Base-by-base conservation (phyloP, 30 jellyfish, hydroid and myxozoan species). In the Aurelia coerulea region DNA sequence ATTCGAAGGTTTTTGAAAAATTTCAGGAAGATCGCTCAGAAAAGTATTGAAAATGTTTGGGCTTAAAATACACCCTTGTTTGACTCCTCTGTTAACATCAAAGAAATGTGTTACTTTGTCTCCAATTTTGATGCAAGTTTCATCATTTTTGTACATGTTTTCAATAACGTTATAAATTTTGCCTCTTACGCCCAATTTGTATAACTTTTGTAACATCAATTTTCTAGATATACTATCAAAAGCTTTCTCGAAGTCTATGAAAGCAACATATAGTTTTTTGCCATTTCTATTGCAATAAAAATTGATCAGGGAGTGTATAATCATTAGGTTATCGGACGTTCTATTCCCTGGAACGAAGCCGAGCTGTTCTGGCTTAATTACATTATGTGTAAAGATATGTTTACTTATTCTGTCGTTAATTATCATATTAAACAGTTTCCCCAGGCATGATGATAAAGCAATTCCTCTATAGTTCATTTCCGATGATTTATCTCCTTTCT, bases 41-140 rank as follows among this genome's bases (percentile, higher is more conserved):
- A 71, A 34, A 41, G 65, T 41, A 41, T 71, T 34, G 81, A 71
- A 71, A 34, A 71, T 39, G 54, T 71, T 71, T 34, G 65, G 81
- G 64, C 81, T 71, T 41, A 71, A 15, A 32, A 71, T 71, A 71
- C 81, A 71, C 4, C 81, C 81, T 71, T 71, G 81, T 71, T 71
- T 71, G 34, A 71, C 81, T 50, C 65, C 81, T 32, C 81, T 32
- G 64, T 71, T 71, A 34, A 71, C 64, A 17, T 34, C 46, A 37
- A 58, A 58, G 67, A 58, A 58, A 2, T 15, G 29, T 58, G 67
- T 58, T 12, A 12, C 2, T 58, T 58, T 58, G 29, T 58, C 67
- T 12, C 67, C 67, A 12, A 58, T 18, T 15, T 18, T 15, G 1
- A 58, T 18, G 67, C 67, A 58, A 58, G 67, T 58, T 58, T 58